These are phyloP conservation scores for Tokudaia muenninki DNA, from an alignment of 2,797 vertebrate genomes.

Conservation along the genomic window DNA sequence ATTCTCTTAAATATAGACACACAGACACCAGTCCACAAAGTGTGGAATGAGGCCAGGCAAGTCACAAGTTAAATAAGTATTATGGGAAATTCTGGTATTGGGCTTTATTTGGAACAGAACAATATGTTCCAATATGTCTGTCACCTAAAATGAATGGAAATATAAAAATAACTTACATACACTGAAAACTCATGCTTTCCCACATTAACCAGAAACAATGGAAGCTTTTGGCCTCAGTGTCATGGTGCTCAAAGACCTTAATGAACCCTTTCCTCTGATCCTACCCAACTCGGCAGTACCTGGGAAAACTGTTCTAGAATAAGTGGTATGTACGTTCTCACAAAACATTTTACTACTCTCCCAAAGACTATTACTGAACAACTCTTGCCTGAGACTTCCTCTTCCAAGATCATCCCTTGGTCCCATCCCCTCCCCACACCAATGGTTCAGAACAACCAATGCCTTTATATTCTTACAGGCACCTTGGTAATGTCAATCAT, in stretches of 20 bases:
- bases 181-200: background rate
- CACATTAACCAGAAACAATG: background rate
- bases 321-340: background rate
- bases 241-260: background rate
- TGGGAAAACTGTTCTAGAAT: background rate
- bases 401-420: background rate
- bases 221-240: background rate
- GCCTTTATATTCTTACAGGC: background rate
- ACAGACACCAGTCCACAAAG: background rate
- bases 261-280: background rate
- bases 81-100: background rate
- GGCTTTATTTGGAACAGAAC: background rate
- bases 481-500: background rate
- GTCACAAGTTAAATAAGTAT: conserved; percentile 20
- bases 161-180: background rate
- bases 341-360: background rate
- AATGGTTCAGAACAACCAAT: background rate
- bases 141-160: background rate
- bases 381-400: background rate
- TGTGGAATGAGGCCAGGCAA: background rate
- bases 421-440: background rate
- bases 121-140: no score
- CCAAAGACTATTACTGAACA: background rate
- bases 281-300: background rate
- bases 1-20: background rate